Evolutionary conservation across 2,888 invertebrate species (phyloP).

Genomic region (Catocala nupta): DNA sequence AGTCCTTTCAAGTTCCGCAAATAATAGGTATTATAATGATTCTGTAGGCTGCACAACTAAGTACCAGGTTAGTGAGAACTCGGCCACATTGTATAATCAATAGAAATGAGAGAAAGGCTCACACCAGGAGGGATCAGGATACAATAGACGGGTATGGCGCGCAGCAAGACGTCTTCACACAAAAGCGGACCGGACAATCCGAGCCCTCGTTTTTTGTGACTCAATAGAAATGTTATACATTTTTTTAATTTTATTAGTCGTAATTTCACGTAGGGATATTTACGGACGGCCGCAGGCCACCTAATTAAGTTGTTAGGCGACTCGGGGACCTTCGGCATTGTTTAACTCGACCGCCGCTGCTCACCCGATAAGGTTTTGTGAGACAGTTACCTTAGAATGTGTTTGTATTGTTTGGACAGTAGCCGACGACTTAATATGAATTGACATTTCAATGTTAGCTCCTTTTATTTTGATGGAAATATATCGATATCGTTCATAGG

Average conservation of each 20-base stretch:
- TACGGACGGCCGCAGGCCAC: conserved; percentile 84
- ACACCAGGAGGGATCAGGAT: conserved; percentile 40
- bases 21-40: conserved; percentile 65
- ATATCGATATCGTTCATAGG: conserved; percentile 15
- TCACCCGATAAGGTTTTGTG: conserved; percentile 73
- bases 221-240: conserved; percentile 86
- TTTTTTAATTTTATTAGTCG: conserved; percentile 86
- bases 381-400: conserved; percentile 65
- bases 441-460: conserved; percentile 50
- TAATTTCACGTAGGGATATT: conserved; percentile 86
- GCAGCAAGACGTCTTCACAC: conserved; percentile 81
- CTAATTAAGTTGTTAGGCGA: conserved; percentile 87
- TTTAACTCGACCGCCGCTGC: conserved; percentile 78
- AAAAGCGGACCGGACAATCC: conserved; percentile 83
- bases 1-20: conserved; percentile 62
- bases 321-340: conserved; percentile 77
- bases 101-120: conserved; percentile 43
- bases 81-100: conserved; percentile 47
- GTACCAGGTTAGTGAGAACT: conserved; percentile 57
- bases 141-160: conserved; percentile 61
- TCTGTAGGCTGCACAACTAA: conserved; percentile 42
- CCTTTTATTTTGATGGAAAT: conserved; percentile 32
- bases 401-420: conserved; percentile 77
- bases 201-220: conserved; percentile 82
- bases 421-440: conserved; percentile 67